Evolutionary conservation across 2,888 invertebrate species (phyloP).

Genomic region (Agrochola macilenta): DNA sequence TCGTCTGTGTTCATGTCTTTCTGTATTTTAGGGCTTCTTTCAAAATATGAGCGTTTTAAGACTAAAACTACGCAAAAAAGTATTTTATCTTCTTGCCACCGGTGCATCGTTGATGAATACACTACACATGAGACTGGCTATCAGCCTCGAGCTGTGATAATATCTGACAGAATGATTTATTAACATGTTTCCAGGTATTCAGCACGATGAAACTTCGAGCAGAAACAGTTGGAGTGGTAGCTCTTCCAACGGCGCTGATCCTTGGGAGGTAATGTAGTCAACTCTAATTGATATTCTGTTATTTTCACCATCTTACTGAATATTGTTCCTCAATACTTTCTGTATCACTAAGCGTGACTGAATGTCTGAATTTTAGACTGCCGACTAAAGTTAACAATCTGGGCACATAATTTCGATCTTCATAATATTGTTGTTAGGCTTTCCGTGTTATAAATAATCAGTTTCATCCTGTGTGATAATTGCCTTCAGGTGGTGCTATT

Average conservation of each 20-base stretch:
- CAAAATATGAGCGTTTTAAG: background rate
- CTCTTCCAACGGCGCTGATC: conserved; percentile 92
- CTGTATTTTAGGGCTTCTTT: background rate
- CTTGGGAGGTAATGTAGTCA: conserved; percentile 93
- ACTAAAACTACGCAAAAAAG: background rate
- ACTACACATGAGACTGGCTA: too few relatives aligned
- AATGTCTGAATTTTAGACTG: background rate
- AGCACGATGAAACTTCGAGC: conserved; percentile 90
- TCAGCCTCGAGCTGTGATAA: too few relatives aligned
- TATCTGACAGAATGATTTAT: background rate
- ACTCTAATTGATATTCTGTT: background rate
- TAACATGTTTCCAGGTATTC: conserved; percentile 74
- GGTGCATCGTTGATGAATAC: background rate
- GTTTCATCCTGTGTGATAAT: background rate
- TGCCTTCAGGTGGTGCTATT: conserved; percentile 93
- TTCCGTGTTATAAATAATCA: background rate
- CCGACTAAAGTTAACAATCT: background rate
- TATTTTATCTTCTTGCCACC: background rate
- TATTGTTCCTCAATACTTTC: background rate
- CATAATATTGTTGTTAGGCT: background rate
- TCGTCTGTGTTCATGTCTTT: background rate
- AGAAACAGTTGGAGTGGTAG: conserved; percentile 87
- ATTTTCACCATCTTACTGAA: background rate
- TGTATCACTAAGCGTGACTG: background rate
- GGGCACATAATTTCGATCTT: background rate